These are phyloP conservation scores for Lutraria lutraria DNA, from an alignment of 2,888 invertebrate species.

Conservation along the genomic window DNA sequence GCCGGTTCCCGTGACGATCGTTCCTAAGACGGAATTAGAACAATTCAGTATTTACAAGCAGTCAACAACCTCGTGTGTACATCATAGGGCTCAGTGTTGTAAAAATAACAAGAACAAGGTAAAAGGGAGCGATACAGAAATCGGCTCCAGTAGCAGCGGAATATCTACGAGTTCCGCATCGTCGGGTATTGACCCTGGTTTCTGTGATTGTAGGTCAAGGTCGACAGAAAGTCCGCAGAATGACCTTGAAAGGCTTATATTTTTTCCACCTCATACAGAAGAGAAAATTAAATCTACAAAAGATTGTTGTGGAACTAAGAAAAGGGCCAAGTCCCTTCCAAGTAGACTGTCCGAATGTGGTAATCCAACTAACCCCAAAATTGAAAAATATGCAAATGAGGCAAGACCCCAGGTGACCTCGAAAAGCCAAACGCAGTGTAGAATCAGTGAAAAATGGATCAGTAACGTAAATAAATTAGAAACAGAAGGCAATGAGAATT, in stretches of 20 bases:
- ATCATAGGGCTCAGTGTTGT: slow-evolving; percentile 45
- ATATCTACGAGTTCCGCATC: slow-evolving; percentile 79
- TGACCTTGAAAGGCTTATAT: slow-evolving; percentile 79
- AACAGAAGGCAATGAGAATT: slow-evolving; percentile 66
- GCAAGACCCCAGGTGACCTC: slow-evolving; percentile 61
- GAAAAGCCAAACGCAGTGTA: slow-evolving; percentile 59
- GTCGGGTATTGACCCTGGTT: slow-evolving; percentile 79
- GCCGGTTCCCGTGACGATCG: slow-evolving; percentile 72
- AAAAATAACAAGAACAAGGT: slow-evolving; percentile 30
- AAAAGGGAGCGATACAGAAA: slow-evolving; percentile 58
- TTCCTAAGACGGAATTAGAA: slow-evolving; percentile 69
- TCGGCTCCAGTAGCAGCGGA: slow-evolving; percentile 79
- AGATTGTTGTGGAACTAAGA: slow-evolving; percentile 59
- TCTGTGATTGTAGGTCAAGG: slow-evolving; percentile 72
- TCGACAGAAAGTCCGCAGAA: slow-evolving; percentile 70
- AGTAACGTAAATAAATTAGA: slow-evolving; percentile 55
- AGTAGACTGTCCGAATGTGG: slow-evolving; percentile 59
- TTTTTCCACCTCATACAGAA: slow-evolving; percentile 82
- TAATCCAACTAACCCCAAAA: slow-evolving; percentile 53
- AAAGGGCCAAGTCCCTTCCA: slow-evolving; percentile 60
- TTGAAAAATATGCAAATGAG: slow-evolving; percentile 74
- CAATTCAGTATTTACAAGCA: slow-evolving; percentile 66
- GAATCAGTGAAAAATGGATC: slow-evolving; percentile 52
- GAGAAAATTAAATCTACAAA: slow-evolving; percentile 50
- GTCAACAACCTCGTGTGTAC: slow-evolving; percentile 57